A percentile compares a stretch with the other conserved stretches of the same genome.
Conservation (phyloP, 1,140 invertebrate genomes). For the Telenomus remus region DNA sequence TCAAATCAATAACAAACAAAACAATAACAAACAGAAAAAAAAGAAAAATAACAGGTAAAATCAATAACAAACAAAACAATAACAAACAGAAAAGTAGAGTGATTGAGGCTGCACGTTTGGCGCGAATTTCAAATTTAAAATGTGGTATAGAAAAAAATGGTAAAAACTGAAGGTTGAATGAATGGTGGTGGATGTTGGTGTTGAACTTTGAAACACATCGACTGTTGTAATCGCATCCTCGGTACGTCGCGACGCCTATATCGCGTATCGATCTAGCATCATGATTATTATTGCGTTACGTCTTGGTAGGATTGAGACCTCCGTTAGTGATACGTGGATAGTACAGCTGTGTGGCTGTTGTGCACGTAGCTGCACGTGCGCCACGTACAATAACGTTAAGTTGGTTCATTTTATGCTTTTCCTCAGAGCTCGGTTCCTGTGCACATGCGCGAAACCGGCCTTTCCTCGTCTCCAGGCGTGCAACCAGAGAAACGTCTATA, state of each 20-base stretch:
- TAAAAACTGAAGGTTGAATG: slow-evolving; percentile 5
- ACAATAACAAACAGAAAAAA: no score
- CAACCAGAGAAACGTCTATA: no score
- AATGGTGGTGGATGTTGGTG: slow-evolving; percentile 41
- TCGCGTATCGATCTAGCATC: slow-evolving; percentile 70
- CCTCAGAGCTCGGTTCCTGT: slow-evolving; percentile 35
- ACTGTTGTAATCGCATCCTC: slow-evolving; percentile 64
- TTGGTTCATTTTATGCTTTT: slow-evolving; percentile 56
- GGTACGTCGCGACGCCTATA: slow-evolving; percentile 61
- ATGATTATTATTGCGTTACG: slow-evolving; percentile 72
- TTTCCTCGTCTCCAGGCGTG: no score
- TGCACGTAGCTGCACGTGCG: slow-evolving; percentile 48
- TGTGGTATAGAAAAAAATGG: no score
- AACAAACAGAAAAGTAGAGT: no score
- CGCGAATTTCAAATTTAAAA: no score
- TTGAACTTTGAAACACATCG: slow-evolving; percentile 58
- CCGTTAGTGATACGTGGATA: slow-evolving; percentile 55
- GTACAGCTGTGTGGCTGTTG: slow-evolving; percentile 29
- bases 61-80: no score
- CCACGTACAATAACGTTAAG: slow-evolving; percentile 51
- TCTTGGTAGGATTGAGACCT: slow-evolving; percentile 67
- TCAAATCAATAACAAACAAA: no score
- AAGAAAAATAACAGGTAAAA: no score
- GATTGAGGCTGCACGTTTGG: no score
- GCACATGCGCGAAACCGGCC: slow-evolving; percentile 2